These are phyloP conservation scores for Malurus alboscapulatus DNA, from an alignment of 2,113 vertebrate species.

Conservation along the genomic window DNA sequence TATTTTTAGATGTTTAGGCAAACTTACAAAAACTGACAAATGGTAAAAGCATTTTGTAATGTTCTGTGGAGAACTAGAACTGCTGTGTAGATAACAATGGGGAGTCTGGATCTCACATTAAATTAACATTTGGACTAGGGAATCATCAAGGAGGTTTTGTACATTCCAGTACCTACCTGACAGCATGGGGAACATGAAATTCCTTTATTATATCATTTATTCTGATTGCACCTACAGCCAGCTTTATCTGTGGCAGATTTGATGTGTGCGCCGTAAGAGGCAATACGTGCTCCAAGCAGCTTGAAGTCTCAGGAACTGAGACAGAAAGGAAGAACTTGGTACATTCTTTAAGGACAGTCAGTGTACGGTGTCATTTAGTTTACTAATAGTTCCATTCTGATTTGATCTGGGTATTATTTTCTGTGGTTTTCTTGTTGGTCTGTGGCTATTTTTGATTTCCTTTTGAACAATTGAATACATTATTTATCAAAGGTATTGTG, in stretches of 20 bases:
- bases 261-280: neutral
- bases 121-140: neutral
- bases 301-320: neutral
- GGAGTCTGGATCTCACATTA: constrained; percentile 3
- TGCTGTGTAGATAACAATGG: constrained; percentile 2
- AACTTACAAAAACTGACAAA: constrained; percentile 48
- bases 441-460: constrained; percentile 18
- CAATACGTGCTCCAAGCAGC: neutral
- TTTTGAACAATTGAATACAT: constrained; percentile 25
- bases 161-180: neutral
- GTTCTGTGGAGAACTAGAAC: neutral
- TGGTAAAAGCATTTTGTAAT: constrained; percentile 23
- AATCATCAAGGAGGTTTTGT: neutral
- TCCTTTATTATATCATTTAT: neutral
- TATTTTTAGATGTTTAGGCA: constrained; percentile 58
- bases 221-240: neutral
- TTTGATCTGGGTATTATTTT: neutral
- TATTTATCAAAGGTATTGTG: constrained; percentile 40
- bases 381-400: neutral
- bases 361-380: neutral
- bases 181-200: accelerated
- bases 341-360: neutral
- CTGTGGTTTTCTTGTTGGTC: neutral
- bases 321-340: neutral
- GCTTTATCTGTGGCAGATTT: neutral